Percentiles rank a stretch among this genome's conserved stretches.
These are phyloP conservation scores for Zygaena filipendulae DNA, from an alignment of 2,888 invertebrate species.

Conservation along the genomic window DNA sequence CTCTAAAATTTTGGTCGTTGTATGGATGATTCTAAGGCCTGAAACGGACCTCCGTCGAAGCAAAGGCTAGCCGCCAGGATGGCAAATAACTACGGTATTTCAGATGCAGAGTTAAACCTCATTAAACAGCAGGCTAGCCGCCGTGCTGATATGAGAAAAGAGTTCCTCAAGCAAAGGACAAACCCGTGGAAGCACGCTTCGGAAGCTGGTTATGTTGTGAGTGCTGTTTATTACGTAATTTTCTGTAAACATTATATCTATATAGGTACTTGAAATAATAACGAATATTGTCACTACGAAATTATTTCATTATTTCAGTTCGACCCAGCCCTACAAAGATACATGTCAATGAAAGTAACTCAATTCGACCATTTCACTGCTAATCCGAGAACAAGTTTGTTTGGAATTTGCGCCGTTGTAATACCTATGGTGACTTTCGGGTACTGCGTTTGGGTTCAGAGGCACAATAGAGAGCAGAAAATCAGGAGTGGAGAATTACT, in stretches of 20 bases:
- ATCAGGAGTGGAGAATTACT: conserved; percentile 78
- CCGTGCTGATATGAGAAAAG: conserved; percentile 70
- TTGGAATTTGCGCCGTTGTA: conserved; percentile 60
- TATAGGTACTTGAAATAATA: too few species aligned
- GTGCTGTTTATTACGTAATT: conserved; percentile 66
- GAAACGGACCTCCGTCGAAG: conserved; percentile 5
- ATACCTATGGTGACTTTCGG: conserved; percentile 67
- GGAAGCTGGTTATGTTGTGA: conserved; percentile 78
- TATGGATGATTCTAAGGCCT: too few species aligned
- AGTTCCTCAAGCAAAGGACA: conserved; percentile 75
- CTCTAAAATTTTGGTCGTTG: too few species aligned
- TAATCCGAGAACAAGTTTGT: conserved; percentile 62
- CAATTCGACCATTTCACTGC: conserved; percentile 75
- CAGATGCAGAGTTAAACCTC: conserved; percentile 55
- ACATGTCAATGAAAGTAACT: conserved; percentile 75
- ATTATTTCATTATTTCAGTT: conserved; percentile 69
- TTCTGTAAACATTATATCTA: conserved; percentile 11
- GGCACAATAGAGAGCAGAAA: conserved; percentile 63
- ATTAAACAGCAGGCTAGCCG: conserved; percentile 71
- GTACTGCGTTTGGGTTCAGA: conserved; percentile 60
- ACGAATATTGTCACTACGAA: not conserved
- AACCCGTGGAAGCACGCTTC: conserved; percentile 78
- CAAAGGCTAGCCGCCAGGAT: conserved; percentile 31
- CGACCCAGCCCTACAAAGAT: conserved; percentile 82
- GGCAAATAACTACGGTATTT: conserved; percentile 65